These are phyloP conservation scores for Ctenomys sociabilis DNA, from an alignment of 2,113 vertebrate species.

Conservation along the genomic window DNA sequence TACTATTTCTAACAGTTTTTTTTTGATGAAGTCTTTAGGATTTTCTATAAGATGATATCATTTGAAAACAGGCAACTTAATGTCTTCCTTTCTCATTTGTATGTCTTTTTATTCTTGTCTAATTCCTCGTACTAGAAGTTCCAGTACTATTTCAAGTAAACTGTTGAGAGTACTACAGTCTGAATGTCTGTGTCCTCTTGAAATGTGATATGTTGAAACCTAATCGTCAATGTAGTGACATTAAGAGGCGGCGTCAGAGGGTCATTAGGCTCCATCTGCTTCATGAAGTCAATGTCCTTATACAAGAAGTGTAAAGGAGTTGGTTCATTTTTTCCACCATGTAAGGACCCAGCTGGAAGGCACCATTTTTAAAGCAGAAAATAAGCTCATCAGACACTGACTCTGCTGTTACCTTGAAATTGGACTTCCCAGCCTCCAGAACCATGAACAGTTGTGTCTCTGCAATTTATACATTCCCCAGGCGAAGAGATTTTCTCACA, in stretches of 20 bases:
- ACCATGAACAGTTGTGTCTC: not conserved
- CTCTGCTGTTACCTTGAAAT: not conserved
- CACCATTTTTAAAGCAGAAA: not conserved
- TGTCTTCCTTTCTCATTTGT: not conserved
- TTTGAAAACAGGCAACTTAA: not conserved
- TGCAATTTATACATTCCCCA: not conserved
- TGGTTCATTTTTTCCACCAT: not conserved
- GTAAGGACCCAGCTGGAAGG: not conserved
- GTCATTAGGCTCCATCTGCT: not conserved
- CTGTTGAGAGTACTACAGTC: not conserved
- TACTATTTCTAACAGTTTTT: not conserved
- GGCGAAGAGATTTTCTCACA: not conserved
- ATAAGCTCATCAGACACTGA: not conserved
- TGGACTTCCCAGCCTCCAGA: not conserved
- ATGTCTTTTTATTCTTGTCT: not conserved
- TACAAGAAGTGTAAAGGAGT: not conserved
- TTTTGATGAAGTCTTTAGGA: not conserved
- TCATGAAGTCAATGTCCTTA: not conserved
- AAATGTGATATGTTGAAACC: not conserved
- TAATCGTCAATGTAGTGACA: not conserved
- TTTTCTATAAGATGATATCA: not conserved
- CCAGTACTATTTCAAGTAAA: not conserved
- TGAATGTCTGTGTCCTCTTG: not conserved
- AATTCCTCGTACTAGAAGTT: not conserved
- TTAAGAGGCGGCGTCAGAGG: not conserved